A percentile compares a stretch with the other conserved stretches of the same genome.
Evolutionary conservation across 1,140 invertebrate species (phyloP).

Genomic region (Augochlora pura): DNA sequence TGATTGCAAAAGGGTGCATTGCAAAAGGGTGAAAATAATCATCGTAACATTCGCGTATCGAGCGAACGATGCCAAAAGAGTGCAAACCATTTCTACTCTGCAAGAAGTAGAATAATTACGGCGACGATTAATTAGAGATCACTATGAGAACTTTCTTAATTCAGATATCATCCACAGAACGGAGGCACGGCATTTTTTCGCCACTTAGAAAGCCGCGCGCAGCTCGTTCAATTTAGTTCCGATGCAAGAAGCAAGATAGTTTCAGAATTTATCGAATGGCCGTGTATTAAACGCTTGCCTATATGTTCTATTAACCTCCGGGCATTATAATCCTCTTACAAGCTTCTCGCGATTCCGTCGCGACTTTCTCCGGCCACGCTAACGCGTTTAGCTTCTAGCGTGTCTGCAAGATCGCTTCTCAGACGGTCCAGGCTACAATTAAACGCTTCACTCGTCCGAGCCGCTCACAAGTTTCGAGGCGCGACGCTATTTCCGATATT

Average conservation of each 20-base stretch:
- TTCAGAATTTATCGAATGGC: conserved; percentile 17
- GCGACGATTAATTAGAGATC: no score
- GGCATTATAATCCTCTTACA: conserved; percentile 36
- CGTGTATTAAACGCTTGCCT: background rate
- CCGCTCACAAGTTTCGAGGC: background rate
- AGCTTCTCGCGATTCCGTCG: conserved; percentile 27
- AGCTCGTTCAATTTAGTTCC: no score
- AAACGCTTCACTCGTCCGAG: conserved; percentile 1
- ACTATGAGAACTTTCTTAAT: no score
- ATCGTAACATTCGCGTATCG: no score
- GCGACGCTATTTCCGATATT: background rate
- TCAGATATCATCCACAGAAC: no score
- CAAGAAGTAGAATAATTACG: no score
- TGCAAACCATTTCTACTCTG: no score
- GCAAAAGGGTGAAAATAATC: no score
- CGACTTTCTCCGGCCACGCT: conserved; percentile 30
- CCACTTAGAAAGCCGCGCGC: no score
- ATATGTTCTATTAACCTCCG: conserved; percentile 28
- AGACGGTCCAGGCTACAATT: background rate
- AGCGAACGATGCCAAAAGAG: no score
- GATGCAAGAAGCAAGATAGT: background rate
- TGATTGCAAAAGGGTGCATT: no score
- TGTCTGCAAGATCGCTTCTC: background rate
- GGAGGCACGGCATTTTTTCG: no score
- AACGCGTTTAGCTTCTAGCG: conserved; percentile 11